Percentiles rank a stretch among this genome's conserved stretches.
phyloP scores from a whole-genome alignment of 1,140 invertebrate species.

The Tetragonula clypearis region DNA sequence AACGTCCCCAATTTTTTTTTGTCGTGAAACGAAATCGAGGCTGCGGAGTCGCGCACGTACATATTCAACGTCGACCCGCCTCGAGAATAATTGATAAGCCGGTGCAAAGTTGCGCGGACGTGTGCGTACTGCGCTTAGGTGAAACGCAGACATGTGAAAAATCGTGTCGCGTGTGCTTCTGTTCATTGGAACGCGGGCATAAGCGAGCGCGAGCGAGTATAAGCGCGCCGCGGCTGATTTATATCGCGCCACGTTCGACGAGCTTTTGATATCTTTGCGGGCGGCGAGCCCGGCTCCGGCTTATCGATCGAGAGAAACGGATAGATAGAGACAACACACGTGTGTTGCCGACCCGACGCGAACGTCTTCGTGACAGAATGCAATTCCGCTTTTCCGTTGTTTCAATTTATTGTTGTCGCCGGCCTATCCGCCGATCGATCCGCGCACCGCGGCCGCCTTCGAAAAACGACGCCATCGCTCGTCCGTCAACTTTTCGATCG shows the following conservation, averaged over 20 bases:
- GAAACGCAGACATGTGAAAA: not conserved
- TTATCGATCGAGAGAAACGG: conserved; percentile 81
- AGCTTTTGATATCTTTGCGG: conserved; percentile 47
- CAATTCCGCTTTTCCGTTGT: conserved; percentile 25
- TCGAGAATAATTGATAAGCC: conserved; percentile 16
- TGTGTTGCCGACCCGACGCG: not conserved
- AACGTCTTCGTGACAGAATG: conserved; percentile 32
- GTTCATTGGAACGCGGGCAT: conserved; percentile 1
- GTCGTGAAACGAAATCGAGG: not conserved
- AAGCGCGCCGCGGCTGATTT: conserved; percentile 9
- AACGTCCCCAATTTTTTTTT: conserved; percentile 17
- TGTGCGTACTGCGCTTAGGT: not conserved
- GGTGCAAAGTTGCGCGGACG: not conserved
- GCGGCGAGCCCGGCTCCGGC: conserved; percentile 69
- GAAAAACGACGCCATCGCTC: not conserved
- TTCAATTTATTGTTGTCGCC: conserved; percentile 24
- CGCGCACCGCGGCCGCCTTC: not conserved
- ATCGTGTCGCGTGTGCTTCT: not conserved
- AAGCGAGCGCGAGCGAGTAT: not conserved
- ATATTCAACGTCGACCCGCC: not conserved
- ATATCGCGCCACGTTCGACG: conserved; percentile 37
- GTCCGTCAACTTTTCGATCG: not conserved
- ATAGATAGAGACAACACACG: conserved; percentile 1
- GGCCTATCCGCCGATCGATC: conserved; percentile 9
- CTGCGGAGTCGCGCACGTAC: not conserved